Evolutionary conservation across 2,113 vertebrate species (phyloP).

Genomic region (Pteronura brasiliensis): DNA sequence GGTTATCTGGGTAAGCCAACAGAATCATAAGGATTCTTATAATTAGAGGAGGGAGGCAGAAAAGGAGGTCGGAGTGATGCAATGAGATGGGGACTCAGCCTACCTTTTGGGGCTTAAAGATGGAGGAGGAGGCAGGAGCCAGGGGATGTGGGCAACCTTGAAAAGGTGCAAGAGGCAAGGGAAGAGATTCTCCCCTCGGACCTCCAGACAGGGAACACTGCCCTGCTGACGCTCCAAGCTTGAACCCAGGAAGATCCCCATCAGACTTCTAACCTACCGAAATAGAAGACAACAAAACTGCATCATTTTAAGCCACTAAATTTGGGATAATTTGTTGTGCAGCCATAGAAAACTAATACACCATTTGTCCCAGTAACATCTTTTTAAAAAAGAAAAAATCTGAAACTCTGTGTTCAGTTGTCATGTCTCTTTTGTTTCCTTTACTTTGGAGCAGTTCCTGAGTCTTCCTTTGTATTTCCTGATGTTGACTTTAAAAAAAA

Average conservation of each 20-base stretch:
- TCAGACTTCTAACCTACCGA: background rate
- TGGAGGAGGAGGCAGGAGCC: background rate
- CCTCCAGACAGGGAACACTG: background rate
- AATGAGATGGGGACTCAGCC: background rate
- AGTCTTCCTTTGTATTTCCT: background rate
- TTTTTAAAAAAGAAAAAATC: background rate
- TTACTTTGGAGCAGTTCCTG: background rate
- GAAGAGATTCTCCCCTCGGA: background rate
- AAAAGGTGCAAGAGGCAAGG: background rate
- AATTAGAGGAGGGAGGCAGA: background rate
- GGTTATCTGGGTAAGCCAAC: background rate
- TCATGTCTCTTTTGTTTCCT: background rate
- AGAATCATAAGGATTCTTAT: background rate
- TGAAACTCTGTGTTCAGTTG: background rate
- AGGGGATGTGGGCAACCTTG: fast-evolving
- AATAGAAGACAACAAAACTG: background rate
- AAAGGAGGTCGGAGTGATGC: background rate
- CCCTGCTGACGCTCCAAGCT: background rate
- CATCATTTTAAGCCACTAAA: background rate
- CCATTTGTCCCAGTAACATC: background rate
- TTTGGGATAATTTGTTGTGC: background rate
- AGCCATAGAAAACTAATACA: background rate
- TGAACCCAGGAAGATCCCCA: background rate
- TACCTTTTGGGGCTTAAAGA: background rate
- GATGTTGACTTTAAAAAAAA: background rate